Evolutionary conservation across 2,888 invertebrate species (phyloP).

Genomic region (Plebejus melissa): DNA sequence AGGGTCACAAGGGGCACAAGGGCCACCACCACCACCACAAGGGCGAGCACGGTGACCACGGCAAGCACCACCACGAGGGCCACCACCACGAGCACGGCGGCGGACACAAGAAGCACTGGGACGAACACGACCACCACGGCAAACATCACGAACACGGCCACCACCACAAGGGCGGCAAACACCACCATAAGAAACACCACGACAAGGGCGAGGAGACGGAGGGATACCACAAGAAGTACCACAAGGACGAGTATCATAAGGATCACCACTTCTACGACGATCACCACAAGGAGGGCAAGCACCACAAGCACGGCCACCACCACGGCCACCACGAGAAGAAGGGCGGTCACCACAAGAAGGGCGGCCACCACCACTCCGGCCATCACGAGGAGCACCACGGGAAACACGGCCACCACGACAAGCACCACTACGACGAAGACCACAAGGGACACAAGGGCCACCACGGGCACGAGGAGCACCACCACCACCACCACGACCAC

Average conservation of each 20-base stretch:
- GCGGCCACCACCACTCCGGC: conserved; percentile 86
- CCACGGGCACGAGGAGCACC: conserved; percentile 86
- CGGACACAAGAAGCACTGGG: conserved; percentile 88
- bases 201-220: conserved; percentile 91
- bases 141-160: conserved; percentile 88
- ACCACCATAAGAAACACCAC: conserved; percentile 89
- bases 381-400: conserved; percentile 88
- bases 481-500: conserved; percentile 85
- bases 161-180: conserved; percentile 88
- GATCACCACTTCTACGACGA: conserved; percentile 94
- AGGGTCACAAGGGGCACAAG: conserved; percentile 89
- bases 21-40: conserved; percentile 87
- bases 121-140: conserved; percentile 85
- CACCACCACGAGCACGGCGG: conserved; percentile 88
- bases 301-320: conserved; percentile 88
- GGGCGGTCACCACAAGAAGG: conserved; percentile 89
- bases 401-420: conserved; percentile 89
- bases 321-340: conserved; percentile 88
- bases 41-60: conserved; percentile 87
- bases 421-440: conserved; percentile 89
- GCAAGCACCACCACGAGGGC: conserved; percentile 86
- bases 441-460: conserved; percentile 90
- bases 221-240: conserved; percentile 91
- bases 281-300: conserved; percentile 90
- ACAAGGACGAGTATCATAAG: conserved; percentile 92